Conservation (phyloP, 1,140 invertebrate species). For the Archivesica marissinica region DNA sequence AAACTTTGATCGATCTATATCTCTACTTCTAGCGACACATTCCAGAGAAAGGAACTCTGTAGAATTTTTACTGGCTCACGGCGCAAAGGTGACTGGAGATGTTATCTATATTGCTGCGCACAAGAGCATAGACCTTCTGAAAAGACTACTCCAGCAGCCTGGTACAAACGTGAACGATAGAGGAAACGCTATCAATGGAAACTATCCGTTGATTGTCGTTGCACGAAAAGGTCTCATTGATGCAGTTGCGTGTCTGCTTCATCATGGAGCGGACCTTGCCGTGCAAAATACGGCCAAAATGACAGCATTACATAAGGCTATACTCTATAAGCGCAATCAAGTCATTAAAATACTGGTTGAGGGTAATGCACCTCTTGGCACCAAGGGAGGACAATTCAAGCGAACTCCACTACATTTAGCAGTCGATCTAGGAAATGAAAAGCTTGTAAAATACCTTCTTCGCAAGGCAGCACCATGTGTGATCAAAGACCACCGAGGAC, state of each 20-base stretch:
- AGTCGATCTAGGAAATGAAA: background rate
- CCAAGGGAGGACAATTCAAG: slow-evolving; percentile 27
- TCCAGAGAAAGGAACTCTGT: slow-evolving; percentile 2
- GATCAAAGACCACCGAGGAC: slow-evolving; percentile 42
- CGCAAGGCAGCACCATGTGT: background rate
- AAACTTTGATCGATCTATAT: background rate
- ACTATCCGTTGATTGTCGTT: slow-evolving; percentile 33
- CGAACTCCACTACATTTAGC: slow-evolving; percentile 32
- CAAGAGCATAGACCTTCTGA: background rate
- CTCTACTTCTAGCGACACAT: slow-evolving; percentile 39
- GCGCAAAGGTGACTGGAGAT: slow-evolving; percentile 33
- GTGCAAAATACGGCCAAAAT: background rate
- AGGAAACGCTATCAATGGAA: background rate
- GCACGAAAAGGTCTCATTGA: slow-evolving; percentile 10
- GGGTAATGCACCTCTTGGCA: background rate
- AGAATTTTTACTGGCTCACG: slow-evolving; percentile 1
- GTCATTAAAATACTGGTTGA: background rate
- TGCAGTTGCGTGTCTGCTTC: background rate
- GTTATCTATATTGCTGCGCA: slow-evolving; percentile 40
- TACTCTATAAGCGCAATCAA: background rate
- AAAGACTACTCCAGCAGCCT: background rate
- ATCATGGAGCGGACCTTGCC: slow-evolving; percentile 2
- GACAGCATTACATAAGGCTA: slow-evolving; percentile 38
- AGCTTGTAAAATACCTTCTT: background rate
- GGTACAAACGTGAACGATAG: background rate